Evolutionary conservation across 2,888 invertebrate genomes (phyloP).

Genomic region (Heliconius sara): DNA sequence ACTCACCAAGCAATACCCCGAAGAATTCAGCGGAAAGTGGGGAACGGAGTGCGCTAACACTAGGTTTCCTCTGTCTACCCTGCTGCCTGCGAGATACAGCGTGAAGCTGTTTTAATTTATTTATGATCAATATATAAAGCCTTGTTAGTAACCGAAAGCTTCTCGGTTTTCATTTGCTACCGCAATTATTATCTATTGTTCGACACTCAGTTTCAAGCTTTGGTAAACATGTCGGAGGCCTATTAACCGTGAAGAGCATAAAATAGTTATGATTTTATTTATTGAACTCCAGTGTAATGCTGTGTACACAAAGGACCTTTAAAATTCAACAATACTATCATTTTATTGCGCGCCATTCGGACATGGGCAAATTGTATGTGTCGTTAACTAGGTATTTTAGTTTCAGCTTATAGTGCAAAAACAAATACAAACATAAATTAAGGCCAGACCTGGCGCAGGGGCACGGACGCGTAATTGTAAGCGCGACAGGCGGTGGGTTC

Average conservation of each 20-base stretch:
- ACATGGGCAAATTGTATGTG: constrained; percentile 19
- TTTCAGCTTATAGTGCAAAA: constrained; percentile 1
- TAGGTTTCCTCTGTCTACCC: too few relatives aligned
- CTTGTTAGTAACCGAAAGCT: constrained; percentile 8
- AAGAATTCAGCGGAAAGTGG: too few relatives aligned
- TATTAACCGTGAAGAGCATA: constrained; percentile 29
- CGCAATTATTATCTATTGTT: constrained; percentile 40
- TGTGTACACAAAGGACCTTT: constrained; percentile 35
- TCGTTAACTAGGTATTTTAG: constrained; percentile 22
- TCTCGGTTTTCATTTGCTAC: constrained; percentile 25
- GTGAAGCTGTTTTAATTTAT: too few relatives aligned
- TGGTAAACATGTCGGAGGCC: constrained; percentile 10
- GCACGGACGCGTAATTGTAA: too few relatives aligned
- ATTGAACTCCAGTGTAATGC: constrained; percentile 38
- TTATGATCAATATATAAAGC: constrained; percentile 1
- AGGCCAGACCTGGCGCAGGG: too few relatives aligned
- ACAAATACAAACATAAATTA: neutral
- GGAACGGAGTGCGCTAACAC: too few relatives aligned
- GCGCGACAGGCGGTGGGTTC: too few relatives aligned
- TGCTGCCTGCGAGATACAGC: too few relatives aligned
- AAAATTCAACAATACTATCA: constrained; percentile 38
- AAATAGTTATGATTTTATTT: constrained; percentile 35
- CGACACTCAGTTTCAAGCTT: constrained; percentile 5
- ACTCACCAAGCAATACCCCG: too few relatives aligned
- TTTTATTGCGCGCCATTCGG: constrained; percentile 17